Percentiles rank a stretch among this genome's conserved stretches.
phyloP scores from a whole-genome alignment of 2,113 vertebrate genomes.

The Ictalurus furcatus region DNA sequence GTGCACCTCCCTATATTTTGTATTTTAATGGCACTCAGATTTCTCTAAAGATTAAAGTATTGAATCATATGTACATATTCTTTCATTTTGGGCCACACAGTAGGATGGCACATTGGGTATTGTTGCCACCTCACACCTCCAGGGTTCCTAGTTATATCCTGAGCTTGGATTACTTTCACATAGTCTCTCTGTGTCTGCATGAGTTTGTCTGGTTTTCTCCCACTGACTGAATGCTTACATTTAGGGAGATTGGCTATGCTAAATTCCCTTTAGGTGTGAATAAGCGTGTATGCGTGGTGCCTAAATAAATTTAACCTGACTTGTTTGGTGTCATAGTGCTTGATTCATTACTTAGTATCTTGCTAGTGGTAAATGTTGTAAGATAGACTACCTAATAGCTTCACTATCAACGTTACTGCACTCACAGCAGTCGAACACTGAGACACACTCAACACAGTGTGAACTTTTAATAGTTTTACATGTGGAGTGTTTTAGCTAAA shows the following conservation, averaged over 20 bases:
- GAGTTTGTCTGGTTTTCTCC: background rate
- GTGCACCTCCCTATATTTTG: background rate
- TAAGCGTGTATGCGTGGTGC: background rate
- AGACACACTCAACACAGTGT: background rate
- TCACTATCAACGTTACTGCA: background rate
- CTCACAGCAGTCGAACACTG: background rate
- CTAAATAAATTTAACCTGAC: too few species aligned
- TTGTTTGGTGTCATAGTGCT: background rate
- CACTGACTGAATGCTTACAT: background rate
- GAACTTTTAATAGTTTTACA: background rate
- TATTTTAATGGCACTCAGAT: too few species aligned
- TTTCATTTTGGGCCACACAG: background rate
- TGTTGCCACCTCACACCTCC: background rate
- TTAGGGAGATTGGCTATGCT: background rate
- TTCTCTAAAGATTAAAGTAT: too few species aligned
- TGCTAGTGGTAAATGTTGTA: background rate
- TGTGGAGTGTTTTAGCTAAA: background rate
- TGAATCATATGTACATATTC: too few species aligned
- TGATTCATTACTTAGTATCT: background rate
- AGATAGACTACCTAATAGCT: background rate
- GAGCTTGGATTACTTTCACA: background rate
- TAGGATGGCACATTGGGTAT: background rate
- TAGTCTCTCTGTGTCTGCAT: background rate
- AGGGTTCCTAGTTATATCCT: background rate
- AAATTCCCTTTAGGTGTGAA: background rate